phyloP scores from a whole-genome alignment of 1,140 invertebrate species.

The Hyposmocoma kahamanoa region DNA sequence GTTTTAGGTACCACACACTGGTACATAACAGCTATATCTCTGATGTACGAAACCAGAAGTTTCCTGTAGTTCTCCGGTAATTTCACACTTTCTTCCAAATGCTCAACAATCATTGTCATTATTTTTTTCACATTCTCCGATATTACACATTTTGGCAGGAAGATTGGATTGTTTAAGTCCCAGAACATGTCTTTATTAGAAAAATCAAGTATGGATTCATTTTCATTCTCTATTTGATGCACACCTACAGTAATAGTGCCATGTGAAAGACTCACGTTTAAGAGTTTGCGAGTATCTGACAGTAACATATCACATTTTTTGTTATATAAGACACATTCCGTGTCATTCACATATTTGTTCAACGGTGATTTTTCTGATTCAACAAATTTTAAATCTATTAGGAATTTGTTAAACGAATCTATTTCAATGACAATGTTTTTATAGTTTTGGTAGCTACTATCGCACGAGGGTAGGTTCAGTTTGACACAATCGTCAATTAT shows the following conservation, averaged over 20 bases:
- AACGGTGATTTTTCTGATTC: conserved; percentile 48
- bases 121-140: conserved; percentile 60
- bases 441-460: conserved; percentile 50
- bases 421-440: conserved; percentile 57
- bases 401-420: conserved; percentile 61
- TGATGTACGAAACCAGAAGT: conserved; percentile 51
- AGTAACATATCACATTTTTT: conserved; percentile 66
- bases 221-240: conserved; percentile 19
- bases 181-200: conserved; percentile 34
- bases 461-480: conserved; percentile 50
- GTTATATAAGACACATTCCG: conserved; percentile 56
- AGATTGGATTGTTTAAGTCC: conserved; percentile 50
- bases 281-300: conserved; percentile 39
- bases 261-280: conserved; percentile 50
- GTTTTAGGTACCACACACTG: conserved; percentile 58
- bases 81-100: conserved; percentile 58
- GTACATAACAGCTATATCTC: conserved; percentile 62
- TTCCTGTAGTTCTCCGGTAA: conserved; percentile 47
- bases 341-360: conserved; percentile 54
- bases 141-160: conserved; percentile 56
- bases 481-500: conserved; percentile 60
- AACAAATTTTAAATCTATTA: conserved; percentile 62
- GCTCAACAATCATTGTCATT: conserved; percentile 48
- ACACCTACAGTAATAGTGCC: conserved; percentile 42
- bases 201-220: conserved; percentile 46